Base-by-base conservation (phyloP, 2,888 invertebrate species). In the Stenichneumon culpator region DNA sequence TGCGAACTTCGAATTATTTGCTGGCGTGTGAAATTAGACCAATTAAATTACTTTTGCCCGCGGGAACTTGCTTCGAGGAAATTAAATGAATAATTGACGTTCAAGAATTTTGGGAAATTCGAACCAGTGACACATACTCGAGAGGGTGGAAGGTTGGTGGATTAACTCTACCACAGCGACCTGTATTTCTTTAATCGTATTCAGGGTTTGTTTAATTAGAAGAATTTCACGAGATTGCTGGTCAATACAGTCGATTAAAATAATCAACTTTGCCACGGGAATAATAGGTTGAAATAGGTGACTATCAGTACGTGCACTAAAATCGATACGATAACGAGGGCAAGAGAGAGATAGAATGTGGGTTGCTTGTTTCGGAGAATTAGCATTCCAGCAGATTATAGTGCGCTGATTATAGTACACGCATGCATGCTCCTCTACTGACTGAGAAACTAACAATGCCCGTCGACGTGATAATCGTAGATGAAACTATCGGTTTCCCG, bases 311-410 rank as follows among this genome's bases (percentile, higher is more conserved):
- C 3, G 28, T n/a, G 16, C 7, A 28, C 63, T 16, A 25, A 47
- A 36, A 74, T 22, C 39, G 57, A 74, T 68, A 44, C 3, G 14
- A 36, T 32, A 74, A 68, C 68, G 39, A 11, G 44, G 28, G 4
- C 28, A 28, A 9, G 63, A 14, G 16, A 57, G 44, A 57, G 57
- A n/a, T 44, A 32, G 36, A 47, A 44, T 14, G 47, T 3, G 32
- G 32, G 3, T 79, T 28, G 22, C 2, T 79, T 72, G 67, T 67
- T 74, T 73, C n/a, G 44, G 44, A 25, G 68, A 74, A 80, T 74
- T 57, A 68, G 50, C 72, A 73, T 75, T 28, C 14, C 6, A 16
- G 44, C 72, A n/a, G 67, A 73, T 73, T 73, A 54, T 50, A n/a
- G 36, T 39, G 28, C 25, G 54, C 72, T 9, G 54, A 73, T 73